Evolutionary conservation across 1,140 invertebrate genomes (phyloP).

Genomic region (Aphelenchoides fujianensis): DNA sequence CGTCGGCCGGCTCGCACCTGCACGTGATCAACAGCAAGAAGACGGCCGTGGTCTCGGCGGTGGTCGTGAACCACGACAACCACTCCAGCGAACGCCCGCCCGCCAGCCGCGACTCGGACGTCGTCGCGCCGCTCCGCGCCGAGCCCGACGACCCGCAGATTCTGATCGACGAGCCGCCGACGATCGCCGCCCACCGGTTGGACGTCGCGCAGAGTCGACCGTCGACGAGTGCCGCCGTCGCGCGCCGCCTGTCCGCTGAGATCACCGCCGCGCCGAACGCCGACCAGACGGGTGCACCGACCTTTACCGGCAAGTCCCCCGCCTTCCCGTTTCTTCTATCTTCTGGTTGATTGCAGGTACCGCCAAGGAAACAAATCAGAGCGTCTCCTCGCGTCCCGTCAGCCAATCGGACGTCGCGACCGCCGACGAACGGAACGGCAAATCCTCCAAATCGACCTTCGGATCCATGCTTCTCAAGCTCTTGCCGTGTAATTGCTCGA

Average conservation of each 20-base stretch:
- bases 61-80: not conserved
- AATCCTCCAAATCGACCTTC: not conserved
- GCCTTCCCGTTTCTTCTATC: not conserved
- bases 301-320: not conserved
- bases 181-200: not conserved
- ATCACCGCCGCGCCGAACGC: not conserved
- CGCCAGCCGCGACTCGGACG: not conserved
- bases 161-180: not conserved
- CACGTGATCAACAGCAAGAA: not conserved
- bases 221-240: not conserved
- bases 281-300: not conserved
- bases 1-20: not conserved
- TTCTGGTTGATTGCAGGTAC: not conserved
- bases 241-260: not conserved
- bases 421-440: not conserved
- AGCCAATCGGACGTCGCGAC: not conserved
- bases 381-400: not conserved
- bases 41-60: not conserved
- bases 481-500: constrained; percentile 50
- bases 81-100: not conserved
- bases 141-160: not conserved
- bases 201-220: not conserved
- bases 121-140: not conserved
- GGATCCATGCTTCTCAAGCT: constrained; percentile 44
- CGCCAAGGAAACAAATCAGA: not conserved